A percentile compares a stretch with the other conserved stretches of the same genome.
phyloP scores from a whole-genome alignment of 2,797 vertebrate species.

The Sebastes melanostomus region DNA sequence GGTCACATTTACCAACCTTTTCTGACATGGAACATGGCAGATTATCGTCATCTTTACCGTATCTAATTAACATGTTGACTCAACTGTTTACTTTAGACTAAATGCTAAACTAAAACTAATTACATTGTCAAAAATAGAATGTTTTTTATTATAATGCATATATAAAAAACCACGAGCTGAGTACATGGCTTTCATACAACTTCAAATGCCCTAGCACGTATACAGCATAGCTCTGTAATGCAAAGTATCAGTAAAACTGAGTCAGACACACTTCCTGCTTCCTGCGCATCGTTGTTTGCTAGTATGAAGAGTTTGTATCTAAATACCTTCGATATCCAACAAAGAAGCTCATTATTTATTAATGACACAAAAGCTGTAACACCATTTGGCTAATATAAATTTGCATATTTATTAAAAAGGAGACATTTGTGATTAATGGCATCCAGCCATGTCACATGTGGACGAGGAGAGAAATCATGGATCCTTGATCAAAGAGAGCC shows the following conservation, averaged over 20 bases:
- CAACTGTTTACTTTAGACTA: too few relatives aligned
- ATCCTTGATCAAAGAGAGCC: constrained; percentile 48
- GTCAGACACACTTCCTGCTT: background rate
- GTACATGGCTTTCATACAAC: background rate
- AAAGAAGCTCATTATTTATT: constrained; percentile 83
- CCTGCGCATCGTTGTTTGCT: constrained; percentile 43
- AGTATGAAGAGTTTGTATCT: constrained; percentile 58
- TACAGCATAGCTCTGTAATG: background rate
- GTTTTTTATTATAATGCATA: background rate
- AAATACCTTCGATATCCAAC: constrained; percentile 61
- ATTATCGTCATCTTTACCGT: background rate
- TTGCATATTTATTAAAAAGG: constrained; percentile 88
- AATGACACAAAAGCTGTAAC: constrained; percentile 82
- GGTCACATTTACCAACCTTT: background rate
- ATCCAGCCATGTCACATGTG: constrained; percentile 76
- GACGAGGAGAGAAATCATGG: constrained; percentile 58
- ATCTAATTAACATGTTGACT: background rate
- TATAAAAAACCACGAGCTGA: background rate
- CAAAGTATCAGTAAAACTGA: constrained; percentile 8
- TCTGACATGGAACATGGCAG: background rate
- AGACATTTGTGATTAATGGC: constrained; percentile 86
- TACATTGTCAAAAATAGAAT: background rate
- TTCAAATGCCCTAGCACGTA: background rate
- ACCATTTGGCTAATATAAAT: constrained; percentile 82
- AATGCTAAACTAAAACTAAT: background rate